Conservation (phyloP, 2,113 vertebrate species). For the Catharus minimus region DNA sequence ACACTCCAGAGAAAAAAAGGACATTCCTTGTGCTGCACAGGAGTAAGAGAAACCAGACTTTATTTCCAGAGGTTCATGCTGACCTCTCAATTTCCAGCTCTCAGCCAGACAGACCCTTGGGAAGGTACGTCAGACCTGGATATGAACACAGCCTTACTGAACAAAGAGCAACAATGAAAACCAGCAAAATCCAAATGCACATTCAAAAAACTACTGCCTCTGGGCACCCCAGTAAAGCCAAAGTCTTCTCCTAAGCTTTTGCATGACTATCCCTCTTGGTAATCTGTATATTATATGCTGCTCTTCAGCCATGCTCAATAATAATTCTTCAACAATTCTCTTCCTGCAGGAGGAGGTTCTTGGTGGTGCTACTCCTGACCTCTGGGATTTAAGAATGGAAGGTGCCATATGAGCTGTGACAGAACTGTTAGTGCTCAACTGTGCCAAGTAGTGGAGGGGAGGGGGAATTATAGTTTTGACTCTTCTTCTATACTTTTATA, state of each 20-base stretch:
- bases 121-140: background rate
- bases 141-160: background rate
- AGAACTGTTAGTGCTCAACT: background rate
- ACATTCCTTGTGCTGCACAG: background rate
- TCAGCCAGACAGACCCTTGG: accelerated
- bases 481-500: background rate
- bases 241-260: background rate
- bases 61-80: background rate
- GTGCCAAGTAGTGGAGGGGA: background rate
- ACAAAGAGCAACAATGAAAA: background rate
- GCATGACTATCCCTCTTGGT: accelerated
- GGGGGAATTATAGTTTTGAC: background rate
- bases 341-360: background rate
- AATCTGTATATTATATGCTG: background rate
- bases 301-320: background rate
- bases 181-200: background rate
- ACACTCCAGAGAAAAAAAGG: background rate
- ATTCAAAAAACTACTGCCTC: background rate
- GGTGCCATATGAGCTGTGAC: background rate
- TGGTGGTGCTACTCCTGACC: background rate
- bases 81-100: background rate
- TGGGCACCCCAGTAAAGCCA: background rate
- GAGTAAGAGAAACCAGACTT: background rate
- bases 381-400: background rate
- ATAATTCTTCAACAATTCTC: background rate